Percentiles rank a stretch among this genome's conserved stretches.
These are phyloP conservation scores for Miniopterus natalensis DNA, from an alignment of 2,113 vertebrate genomes.

Conservation along the genomic window DNA sequence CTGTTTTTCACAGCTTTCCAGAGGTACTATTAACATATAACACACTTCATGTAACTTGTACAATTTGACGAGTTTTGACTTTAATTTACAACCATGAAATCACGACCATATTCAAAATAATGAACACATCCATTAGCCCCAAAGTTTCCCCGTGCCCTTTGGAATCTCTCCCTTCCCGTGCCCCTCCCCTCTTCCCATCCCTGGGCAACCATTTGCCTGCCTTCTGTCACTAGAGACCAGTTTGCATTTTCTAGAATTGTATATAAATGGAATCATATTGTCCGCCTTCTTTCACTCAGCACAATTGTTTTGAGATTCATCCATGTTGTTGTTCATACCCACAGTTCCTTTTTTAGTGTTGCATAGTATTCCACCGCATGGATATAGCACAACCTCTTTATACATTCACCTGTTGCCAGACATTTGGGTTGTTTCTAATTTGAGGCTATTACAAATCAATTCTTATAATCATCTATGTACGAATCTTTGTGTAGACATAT, in stretches of 20 bases:
- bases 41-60: not conserved
- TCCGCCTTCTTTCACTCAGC: not conserved
- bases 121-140: not conserved
- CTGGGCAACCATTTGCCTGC: not conserved
- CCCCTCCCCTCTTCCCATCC: not conserved
- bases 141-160: not conserved
- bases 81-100: not conserved
- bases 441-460: not conserved
- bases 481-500: not conserved
- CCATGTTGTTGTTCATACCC: fast-evolving
- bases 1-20: not conserved
- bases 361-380: not conserved
- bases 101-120: not conserved
- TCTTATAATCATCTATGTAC: not conserved
- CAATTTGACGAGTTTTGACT: constrained; percentile 4
- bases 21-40: not conserved
- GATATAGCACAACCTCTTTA: not conserved
- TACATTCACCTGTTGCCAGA: not conserved
- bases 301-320: not conserved
- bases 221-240: not conserved
- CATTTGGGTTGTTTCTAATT: not conserved
- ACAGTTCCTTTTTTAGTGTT: not conserved
- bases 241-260: not conserved
- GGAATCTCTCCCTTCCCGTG: not conserved
- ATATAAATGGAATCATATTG: not conserved